Conservation (phyloP, 2,888 invertebrate species). For the Electrophaes corylata region DNA sequence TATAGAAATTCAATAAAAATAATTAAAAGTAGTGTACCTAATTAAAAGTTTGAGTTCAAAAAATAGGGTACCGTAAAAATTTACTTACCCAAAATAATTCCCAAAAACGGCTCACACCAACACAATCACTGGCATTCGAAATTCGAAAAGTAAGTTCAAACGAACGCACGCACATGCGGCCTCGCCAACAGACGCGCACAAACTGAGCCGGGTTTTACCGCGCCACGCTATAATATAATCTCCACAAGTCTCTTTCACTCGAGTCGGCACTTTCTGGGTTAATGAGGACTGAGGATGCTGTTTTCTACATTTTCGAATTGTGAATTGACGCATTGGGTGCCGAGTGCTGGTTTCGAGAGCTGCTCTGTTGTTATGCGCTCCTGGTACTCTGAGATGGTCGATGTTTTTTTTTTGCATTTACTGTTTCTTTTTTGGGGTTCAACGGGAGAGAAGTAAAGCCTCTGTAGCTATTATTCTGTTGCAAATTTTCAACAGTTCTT, state of each 20-base stretch:
- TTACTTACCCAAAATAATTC: slow-evolving; percentile 60
- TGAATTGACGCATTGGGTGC: slow-evolving; percentile 68
- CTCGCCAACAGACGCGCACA: slow-evolving; percentile 52
- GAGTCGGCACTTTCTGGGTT: slow-evolving; percentile 78
- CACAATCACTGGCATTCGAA: slow-evolving; percentile 46
- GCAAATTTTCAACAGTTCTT: no score
- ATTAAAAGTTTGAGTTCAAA: background rate
- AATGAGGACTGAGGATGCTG: slow-evolving; percentile 74
- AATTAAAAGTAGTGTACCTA: background rate
- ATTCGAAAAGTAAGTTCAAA: slow-evolving; percentile 40
- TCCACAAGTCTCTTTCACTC: slow-evolving; percentile 82
- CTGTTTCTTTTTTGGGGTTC: slow-evolving; percentile 21
- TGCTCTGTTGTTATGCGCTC: slow-evolving; percentile 62
- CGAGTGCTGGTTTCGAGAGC: slow-evolving; percentile 51
- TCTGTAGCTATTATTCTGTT: no score
- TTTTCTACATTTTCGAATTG: slow-evolving; percentile 80
- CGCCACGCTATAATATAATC: slow-evolving; percentile 69
- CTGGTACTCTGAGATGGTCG: slow-evolving; percentile 52
- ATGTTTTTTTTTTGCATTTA: slow-evolving; percentile 31
- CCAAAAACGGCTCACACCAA: slow-evolving; percentile 54
- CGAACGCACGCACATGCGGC: slow-evolving; percentile 51
- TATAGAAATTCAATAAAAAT: no score
- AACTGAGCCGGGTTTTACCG: slow-evolving; percentile 55
- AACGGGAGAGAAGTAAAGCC: background rate
- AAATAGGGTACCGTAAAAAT: slow-evolving; percentile 12